Conservation (phyloP, 2,113 vertebrate genomes). For the Grantiella picta region DNA sequence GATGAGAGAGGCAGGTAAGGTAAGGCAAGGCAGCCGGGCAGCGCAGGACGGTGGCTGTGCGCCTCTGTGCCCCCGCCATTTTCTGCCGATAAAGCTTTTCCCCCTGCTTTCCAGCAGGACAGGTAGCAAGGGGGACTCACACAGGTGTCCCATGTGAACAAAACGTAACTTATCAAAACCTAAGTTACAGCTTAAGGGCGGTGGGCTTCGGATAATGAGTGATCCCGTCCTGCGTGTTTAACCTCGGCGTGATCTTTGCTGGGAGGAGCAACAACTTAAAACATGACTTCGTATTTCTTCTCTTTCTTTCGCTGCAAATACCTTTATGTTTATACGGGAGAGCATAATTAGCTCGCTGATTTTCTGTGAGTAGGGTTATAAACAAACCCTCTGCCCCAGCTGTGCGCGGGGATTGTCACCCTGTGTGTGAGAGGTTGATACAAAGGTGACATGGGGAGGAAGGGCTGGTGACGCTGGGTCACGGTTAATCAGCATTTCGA, state of each 20-base stretch:
- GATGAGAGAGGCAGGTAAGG: not conserved
- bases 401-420: accelerated
- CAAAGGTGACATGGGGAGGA: not conserved
- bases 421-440: not conserved
- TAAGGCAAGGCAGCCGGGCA: too few relatives aligned
- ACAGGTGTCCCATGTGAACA: not conserved
- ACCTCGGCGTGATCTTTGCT: not conserved
- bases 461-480: not conserved
- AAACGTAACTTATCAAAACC: not conserved
- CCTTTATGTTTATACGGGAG: not conserved
- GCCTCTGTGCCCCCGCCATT: not conserved
- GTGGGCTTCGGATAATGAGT: not conserved
- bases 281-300: not conserved
- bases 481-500: not conserved
- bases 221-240: not conserved
- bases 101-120: not conserved
- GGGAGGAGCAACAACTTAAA: not conserved
- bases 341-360: not conserved
- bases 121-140: accelerated
- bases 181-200: not conserved
- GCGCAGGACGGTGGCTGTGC: not conserved
- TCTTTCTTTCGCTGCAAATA: not conserved
- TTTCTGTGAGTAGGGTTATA: not conserved
- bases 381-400: not conserved
- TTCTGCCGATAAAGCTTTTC: not conserved